Evolutionary conservation across 92 coral and sea anemone genomes (phyloP).

Genomic region (Paragorgia papillata): DNA sequence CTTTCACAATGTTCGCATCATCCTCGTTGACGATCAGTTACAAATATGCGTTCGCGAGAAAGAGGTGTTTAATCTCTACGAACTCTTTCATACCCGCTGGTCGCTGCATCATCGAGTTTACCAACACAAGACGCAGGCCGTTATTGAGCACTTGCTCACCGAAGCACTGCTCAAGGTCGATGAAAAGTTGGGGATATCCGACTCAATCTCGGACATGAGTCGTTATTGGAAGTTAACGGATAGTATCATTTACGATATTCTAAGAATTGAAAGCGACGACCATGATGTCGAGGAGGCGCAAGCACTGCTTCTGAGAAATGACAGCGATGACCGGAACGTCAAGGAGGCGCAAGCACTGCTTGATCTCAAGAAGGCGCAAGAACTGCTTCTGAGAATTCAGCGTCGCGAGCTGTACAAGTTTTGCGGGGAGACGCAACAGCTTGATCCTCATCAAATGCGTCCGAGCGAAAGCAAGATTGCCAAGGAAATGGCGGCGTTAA

Average conservation of each 20-base stretch:
- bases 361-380: neutral
- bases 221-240: conserved; percentile 76
- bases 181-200: conserved; percentile 65
- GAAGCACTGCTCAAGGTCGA: conserved; percentile 88
- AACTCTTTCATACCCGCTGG: conserved; percentile 83
- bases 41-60: conserved; percentile 94
- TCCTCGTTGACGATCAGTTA: conserved; percentile 62
- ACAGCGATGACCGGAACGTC: conserved; percentile 67
- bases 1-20: conserved; percentile 81
- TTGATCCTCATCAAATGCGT: neutral
- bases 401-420: conserved; percentile 82
- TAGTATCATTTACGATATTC: conserved; percentile 76
- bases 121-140: conserved; percentile 90
- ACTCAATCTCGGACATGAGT: conserved; percentile 74
- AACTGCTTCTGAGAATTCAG: conserved; percentile 66
- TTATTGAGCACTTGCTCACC: conserved; percentile 69
- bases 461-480: neutral
- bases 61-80: conserved; percentile 90
- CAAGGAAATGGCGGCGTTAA: neutral
- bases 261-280: conserved; percentile 31
- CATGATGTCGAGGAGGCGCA: neutral
- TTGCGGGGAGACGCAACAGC: conserved; percentile 69
- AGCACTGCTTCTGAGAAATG: conserved; percentile 56
- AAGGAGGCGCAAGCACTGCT: no score
- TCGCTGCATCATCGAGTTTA: conserved; percentile 83